These are phyloP conservation scores for Elephas maximus DNA, from an alignment of 2,113 vertebrate genomes.

Conservation along the genomic window DNA sequence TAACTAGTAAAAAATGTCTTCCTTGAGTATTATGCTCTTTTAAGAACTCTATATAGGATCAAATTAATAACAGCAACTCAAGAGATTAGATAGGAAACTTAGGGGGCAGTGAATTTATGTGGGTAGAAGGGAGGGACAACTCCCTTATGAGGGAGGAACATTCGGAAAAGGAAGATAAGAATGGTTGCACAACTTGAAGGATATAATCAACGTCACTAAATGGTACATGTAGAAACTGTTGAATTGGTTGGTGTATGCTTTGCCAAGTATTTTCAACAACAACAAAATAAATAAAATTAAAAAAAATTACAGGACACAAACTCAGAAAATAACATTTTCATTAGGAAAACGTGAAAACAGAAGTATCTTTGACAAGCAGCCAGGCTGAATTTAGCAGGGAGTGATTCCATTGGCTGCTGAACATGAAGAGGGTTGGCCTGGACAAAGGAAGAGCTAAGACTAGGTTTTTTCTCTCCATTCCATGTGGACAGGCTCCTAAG, in stretches of 20 bases:
- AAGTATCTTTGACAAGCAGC: neutral
- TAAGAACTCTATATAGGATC: neutral
- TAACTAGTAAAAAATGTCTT: neutral
- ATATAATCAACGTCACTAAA: neutral
- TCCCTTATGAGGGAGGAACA: too few species aligned
- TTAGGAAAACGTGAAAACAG: neutral
- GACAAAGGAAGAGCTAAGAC: too few species aligned
- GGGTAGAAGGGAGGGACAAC: neutral
- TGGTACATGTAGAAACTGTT: neutral
- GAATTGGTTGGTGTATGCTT: neutral
- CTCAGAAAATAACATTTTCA: neutral
- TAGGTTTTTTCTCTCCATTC: neutral
- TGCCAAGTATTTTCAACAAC: neutral
- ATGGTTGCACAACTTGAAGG: neutral
- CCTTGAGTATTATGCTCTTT: neutral
- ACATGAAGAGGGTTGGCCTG: neutral
- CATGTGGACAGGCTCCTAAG: neutral
- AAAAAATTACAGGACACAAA: neutral
- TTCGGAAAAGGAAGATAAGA: neutral
- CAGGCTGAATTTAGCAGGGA: neutral
- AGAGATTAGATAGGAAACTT: neutral
- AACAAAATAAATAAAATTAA: too few species aligned
- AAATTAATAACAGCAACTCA: neutral
- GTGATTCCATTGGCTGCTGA: slow-evolving; percentile 1
- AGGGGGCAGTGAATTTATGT: neutral